These are phyloP conservation scores for Nemurella pictetii DNA, from an alignment of 2,888 invertebrate genomes.

Conservation along the genomic window DNA sequence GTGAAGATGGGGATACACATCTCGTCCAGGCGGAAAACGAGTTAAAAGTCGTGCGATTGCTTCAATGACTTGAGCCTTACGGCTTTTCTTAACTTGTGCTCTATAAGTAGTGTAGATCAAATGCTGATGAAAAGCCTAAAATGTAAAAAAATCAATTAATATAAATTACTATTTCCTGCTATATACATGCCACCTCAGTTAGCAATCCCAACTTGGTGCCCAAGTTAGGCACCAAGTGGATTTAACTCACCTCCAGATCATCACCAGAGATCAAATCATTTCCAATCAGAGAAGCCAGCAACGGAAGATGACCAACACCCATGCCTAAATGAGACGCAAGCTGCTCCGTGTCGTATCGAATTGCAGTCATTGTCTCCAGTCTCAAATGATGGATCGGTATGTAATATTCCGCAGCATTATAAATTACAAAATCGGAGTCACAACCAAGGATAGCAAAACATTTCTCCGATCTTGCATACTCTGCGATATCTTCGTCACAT, in stretches of 20 bases:
- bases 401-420: not conserved
- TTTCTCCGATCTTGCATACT: not conserved
- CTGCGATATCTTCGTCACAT: slow-evolving; percentile 3
- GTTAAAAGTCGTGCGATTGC: not conserved
- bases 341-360: not conserved
- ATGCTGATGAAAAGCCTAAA: not conserved
- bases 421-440: not conserved
- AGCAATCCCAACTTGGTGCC: no score
- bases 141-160: not conserved
- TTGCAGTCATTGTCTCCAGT: not conserved
- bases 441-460: slow-evolving; percentile 5
- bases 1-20: not conserved
- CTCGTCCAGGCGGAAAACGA: not conserved
- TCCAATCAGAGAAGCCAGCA: not conserved
- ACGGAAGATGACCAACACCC: not conserved
- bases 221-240: no score
- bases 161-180: not conserved
- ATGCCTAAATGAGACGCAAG: not conserved
- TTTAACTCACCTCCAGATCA: not conserved
- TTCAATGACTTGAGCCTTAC: not conserved
- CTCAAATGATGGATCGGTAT: not conserved
- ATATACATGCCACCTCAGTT: not conserved
- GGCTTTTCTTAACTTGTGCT: not conserved
- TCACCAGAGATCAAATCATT: not conserved
- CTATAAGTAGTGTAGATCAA: not conserved